Evolutionary conservation across 2,888 invertebrate species (phyloP).

Genomic region (Notodonta ziczac): DNA sequence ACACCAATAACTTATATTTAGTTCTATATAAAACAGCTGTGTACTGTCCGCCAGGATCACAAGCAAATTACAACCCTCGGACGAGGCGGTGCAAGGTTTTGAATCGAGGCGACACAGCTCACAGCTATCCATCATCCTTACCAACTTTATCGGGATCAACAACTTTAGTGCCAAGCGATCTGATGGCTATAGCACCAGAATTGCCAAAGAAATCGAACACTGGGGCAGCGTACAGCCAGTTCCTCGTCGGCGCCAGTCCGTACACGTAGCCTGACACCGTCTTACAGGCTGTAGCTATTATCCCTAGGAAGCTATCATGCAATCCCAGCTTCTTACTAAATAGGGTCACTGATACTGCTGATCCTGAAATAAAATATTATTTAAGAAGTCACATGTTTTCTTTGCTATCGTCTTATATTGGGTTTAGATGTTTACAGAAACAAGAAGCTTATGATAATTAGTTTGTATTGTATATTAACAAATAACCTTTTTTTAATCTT

Average conservation of each 20-base stretch:
- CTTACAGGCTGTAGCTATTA: constrained; percentile 77
- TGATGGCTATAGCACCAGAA: constrained; percentile 79
- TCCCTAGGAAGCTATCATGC: constrained; percentile 75
- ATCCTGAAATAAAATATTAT: constrained; percentile 59
- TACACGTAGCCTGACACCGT: constrained; percentile 67
- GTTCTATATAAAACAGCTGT: no score
- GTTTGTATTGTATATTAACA: no score
- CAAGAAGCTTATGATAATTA: no score
- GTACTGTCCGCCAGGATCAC: no score
- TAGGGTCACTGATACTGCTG: constrained; percentile 70
- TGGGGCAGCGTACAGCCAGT: constrained; percentile 75
- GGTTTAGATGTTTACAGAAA: no score
- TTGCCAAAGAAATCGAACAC: constrained; percentile 80
- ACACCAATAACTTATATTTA: no score
- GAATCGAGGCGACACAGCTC: no score
- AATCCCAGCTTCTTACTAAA: constrained; percentile 74
- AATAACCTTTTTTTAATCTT: no score
- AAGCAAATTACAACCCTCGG: no score
- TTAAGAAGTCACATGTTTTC: background rate
- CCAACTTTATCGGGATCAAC: constrained; percentile 81
- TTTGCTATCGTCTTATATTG: no score
- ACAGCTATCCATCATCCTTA: constrained; percentile 32
- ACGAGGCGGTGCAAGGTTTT: no score
- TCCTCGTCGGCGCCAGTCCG: constrained; percentile 68
- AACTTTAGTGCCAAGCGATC: constrained; percentile 83